Evolutionary conservation across 2,113 vertebrate species (phyloP), one percentile per base, ranked within the genome.

Genomic region (Poeciliopsis turrubarensis): DNA sequence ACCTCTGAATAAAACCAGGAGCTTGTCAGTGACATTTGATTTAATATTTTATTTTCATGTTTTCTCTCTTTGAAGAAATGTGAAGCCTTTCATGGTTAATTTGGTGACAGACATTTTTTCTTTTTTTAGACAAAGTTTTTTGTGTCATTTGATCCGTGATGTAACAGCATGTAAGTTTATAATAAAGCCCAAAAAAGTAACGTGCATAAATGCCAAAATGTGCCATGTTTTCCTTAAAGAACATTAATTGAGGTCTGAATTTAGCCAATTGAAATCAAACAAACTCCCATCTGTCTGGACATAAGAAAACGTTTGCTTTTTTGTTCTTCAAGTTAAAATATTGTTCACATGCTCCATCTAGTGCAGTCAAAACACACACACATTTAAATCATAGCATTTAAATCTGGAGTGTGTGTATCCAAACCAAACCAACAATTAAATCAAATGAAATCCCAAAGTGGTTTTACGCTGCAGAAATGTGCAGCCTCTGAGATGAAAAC

Each of bases 271-370:
- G 7, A 57, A 57, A 57, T 47, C 22, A n/a, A n/a, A 25, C 22
- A 95, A 82, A 25, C 97, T 96, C 97, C 92, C 29, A 94, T 89
- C 0, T 97, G 97, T 97, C 99, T 87, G 2, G 82, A 64, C 12
- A 72, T 3, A 68, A 17, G 32, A 61, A 26, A 4, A 10, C 1
- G 2, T 8, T 14, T 14, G 27, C n/a, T 25, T 25, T 65, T 65
- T 11, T 32, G 4, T 61, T 27, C n/a, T 61, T 61, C 17, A 57
- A 7, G 9, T n/a, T 25, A 57, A 57, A 57, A 11, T 9, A 25
- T 25, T 8, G 6, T 9, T 10, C 19, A 54, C 6, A 54, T 10
- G 19, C 51, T 54, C 5, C 19, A 54, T 22, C 51, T 25, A 9
- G 51, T 54, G 51, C 51, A 54, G 51, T 10, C 22, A 47, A 17